Conservation (phyloP, 1,140 invertebrate genomes). For the Anoplolepis gracilipes region DNA sequence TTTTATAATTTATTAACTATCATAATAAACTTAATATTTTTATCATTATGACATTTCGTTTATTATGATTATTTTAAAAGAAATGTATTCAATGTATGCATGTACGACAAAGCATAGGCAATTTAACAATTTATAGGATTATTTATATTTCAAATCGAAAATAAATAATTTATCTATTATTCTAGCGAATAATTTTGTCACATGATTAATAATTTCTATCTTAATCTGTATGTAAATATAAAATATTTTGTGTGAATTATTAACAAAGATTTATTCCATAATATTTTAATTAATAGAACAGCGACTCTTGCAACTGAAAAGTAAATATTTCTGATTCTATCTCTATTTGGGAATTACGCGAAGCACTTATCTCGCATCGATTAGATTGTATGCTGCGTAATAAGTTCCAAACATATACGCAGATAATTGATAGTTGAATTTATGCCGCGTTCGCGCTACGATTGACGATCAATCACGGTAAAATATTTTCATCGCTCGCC, state of each 20-base stretch:
- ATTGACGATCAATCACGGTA: slow-evolving; percentile 17
- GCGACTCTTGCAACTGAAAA: background rate
- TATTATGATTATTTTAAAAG: background rate
- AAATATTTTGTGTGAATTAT: background rate
- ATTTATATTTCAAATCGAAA: background rate
- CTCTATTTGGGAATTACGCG: background rate
- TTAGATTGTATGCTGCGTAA: slow-evolving; percentile 20
- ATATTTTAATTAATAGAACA: background rate
- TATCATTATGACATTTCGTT: background rate
- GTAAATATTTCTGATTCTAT: background rate
- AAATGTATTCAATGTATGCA: background rate
- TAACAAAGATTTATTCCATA: background rate
- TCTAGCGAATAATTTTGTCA: background rate
- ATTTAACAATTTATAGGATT: background rate
- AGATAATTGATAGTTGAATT: slow-evolving; percentile 21
- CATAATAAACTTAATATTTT: no score
- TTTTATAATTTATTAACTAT: background rate
- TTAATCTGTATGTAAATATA: background rate
- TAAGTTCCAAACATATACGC: background rate
- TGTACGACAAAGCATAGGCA: background rate
- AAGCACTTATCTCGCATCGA: background rate
- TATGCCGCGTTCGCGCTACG: background rate
- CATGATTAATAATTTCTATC: background rate
- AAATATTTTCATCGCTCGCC: slow-evolving; percentile 38
- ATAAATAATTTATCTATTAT: slow-evolving; percentile 1